Percentiles rank a stretch among this genome's conserved stretches.
Conservation (phyloP, 2,113 vertebrate species). For the Colius striatus region DNA sequence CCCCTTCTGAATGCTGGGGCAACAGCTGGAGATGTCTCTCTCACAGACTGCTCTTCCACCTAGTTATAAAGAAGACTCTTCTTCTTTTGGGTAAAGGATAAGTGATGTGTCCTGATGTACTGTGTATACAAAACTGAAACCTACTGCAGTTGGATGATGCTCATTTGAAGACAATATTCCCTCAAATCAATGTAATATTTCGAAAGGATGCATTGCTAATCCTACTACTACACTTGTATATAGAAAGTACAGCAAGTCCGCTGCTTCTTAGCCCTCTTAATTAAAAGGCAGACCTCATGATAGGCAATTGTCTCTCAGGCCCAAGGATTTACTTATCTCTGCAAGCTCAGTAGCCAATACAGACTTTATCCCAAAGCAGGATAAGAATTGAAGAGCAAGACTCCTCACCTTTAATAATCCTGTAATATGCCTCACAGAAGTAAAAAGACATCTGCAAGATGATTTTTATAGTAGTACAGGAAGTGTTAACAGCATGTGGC, state of each 20-base stretch:
- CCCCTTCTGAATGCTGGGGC: fast-evolving
- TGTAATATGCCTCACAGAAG: background rate
- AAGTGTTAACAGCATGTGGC: background rate
- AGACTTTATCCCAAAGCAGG: background rate
- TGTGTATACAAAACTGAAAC: background rate
- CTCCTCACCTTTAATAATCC: background rate
- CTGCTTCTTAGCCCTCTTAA: constrained; percentile 18
- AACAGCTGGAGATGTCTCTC: background rate
- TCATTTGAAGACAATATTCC: background rate
- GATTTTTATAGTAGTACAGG: background rate
- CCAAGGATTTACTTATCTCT: constrained; percentile 45
- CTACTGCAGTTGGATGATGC: background rate
- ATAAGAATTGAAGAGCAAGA: background rate
- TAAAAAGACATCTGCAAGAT: background rate
- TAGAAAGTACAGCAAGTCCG: constrained; percentile 11
- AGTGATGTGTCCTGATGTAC: background rate
- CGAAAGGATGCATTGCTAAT: background rate
- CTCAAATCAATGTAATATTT: background rate
- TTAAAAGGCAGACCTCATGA: constrained; percentile 28
- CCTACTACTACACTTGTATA: background rate
- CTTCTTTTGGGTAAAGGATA: background rate
- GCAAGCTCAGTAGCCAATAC: constrained; percentile 26
- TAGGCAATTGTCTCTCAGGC: background rate
- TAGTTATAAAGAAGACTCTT: background rate
- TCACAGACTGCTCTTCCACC: background rate